Evolutionary conservation across 1,140 invertebrate genomes (phyloP).

Genomic region (Pachypsylla venusta): DNA sequence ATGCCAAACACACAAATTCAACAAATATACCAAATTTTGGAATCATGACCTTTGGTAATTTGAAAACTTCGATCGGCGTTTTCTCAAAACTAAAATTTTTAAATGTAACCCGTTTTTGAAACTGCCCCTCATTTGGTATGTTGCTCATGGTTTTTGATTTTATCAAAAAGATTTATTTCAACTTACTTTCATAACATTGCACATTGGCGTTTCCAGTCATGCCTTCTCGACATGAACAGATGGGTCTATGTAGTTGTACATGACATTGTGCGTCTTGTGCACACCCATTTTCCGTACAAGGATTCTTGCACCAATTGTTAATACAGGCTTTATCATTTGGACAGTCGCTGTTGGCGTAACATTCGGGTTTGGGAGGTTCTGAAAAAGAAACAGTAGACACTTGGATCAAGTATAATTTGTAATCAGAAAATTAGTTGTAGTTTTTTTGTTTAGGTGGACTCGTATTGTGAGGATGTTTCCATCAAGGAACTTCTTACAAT

Average conservation of each 20-base stretch:
- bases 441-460: no score
- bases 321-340: slow-evolving; percentile 68
- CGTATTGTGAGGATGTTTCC: no score
- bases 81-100: slow-evolving; percentile 17
- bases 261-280: slow-evolving; percentile 67
- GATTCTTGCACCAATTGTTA: slow-evolving; percentile 55
- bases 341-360: slow-evolving; percentile 62
- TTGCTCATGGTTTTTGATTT: slow-evolving; percentile 9
- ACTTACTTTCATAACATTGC: slow-evolving; percentile 55
- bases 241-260: slow-evolving; percentile 60
- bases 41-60: no score
- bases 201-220: slow-evolving; percentile 70
- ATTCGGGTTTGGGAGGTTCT: slow-evolving; percentile 49
- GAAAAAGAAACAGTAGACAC: background rate
- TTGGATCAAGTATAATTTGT: no score
- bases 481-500: no score
- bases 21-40: no score
- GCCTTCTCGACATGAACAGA: slow-evolving; percentile 68
- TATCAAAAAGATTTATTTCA: background rate
- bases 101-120: slow-evolving; percentile 18
- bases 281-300: slow-evolving; percentile 56
- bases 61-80: no score
- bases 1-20: no score
- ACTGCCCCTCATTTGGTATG: no score
- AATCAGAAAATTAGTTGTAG: no score